Conservation (phyloP, 1,140 invertebrate genomes). For the Fopius arisanus region DNA sequence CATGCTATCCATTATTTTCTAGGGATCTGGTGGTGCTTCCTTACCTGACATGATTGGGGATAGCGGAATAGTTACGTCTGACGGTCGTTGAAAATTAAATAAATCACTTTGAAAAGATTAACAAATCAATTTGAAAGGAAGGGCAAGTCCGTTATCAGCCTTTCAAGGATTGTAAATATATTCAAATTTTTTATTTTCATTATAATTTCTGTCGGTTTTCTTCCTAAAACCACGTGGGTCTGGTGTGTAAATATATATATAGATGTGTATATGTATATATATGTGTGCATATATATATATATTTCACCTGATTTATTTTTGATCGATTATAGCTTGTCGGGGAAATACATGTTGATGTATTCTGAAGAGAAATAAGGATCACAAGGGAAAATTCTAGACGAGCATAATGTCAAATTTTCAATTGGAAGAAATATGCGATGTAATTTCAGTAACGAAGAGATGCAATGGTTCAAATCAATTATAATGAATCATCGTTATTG, state of each 20-base stretch:
- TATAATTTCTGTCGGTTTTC: background rate
- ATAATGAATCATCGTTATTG: no score
- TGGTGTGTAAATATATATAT: no score
- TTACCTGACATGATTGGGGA: slow-evolving; percentile 51
- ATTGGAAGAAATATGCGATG: no score
- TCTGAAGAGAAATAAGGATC: no score
- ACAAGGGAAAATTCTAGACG: no score
- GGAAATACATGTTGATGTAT: no score
- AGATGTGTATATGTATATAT: no score
- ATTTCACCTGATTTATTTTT: background rate
- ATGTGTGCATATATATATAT: background rate
- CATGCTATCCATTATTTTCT: slow-evolving; percentile 19
- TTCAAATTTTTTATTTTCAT: background rate
- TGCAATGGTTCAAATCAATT: no score
- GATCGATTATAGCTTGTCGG: no score
- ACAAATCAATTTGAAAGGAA: background rate
- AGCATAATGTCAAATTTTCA: no score
- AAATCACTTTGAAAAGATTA: background rate
- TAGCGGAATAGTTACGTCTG: slow-evolving; percentile 45
- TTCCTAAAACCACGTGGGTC: background rate
- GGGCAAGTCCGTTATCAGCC: background rate
- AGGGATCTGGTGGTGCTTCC: slow-evolving; percentile 41
- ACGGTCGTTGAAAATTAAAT: slow-evolving; percentile 33
- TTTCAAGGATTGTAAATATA: background rate
- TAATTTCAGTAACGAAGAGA: no score